Conservation (phyloP, 2,888 invertebrate species). For the Phytoseiulus persimilis region DNA sequence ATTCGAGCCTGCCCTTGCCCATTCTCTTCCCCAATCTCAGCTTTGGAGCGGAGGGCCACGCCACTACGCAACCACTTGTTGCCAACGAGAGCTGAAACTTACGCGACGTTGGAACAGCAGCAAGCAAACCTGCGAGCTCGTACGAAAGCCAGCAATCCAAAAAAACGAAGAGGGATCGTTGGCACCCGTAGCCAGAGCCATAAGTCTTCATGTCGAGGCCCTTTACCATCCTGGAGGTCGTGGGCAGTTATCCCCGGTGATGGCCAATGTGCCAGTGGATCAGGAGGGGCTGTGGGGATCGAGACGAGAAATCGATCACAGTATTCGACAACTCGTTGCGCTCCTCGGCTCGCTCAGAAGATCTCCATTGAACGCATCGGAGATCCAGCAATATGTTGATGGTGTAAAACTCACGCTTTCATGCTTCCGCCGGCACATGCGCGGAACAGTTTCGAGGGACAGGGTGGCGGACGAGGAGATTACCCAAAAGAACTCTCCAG, state of each 20-base stretch:
- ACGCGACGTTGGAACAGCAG: not conserved
- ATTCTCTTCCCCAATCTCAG: conserved; percentile 5
- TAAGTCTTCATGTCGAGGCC: no score
- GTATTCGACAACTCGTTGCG: no score
- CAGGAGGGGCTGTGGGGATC: no score
- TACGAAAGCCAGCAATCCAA: not conserved
- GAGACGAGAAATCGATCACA: no score
- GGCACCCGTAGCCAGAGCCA: no score
- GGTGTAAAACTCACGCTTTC: not conserved
- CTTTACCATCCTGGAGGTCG: no score
- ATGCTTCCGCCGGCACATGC: not conserved
- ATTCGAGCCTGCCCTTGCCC: not conserved
- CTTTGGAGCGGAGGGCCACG: not conserved
- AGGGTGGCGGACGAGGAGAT: not conserved
- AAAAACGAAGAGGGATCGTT: no score
- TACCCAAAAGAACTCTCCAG: not conserved
- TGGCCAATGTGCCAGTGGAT: no score
- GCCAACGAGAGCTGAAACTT: not conserved
- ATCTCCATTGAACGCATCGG: not conserved
- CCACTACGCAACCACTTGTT: conserved; percentile 5
- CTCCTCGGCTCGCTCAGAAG: no score
- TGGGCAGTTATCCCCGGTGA: no score
- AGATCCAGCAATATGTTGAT: not conserved
- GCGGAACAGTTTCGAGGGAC: not conserved
- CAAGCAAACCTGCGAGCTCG: not conserved